A percentile compares a stretch with the other conserved stretches of the same genome.
Conservation (phyloP, 1,140 invertebrate genomes). For the Popillia japonica region DNA sequence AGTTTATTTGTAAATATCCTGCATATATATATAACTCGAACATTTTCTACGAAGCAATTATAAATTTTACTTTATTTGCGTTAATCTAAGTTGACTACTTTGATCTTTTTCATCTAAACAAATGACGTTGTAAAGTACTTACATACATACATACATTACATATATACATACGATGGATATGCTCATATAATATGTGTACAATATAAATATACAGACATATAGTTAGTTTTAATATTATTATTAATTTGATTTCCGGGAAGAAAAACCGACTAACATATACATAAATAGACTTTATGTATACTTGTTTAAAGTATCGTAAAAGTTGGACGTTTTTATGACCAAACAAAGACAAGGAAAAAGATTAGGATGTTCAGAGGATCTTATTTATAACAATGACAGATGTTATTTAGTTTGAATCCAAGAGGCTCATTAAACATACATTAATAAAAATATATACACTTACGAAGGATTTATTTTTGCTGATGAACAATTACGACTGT, state of each 20-base stretch:
- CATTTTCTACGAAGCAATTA: slow-evolving; percentile 15
- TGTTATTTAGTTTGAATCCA: no score
- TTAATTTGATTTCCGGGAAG: neutral
- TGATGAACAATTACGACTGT: no score
- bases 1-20: no score
- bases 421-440: neutral
- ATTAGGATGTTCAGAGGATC: neutral
- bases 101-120: slow-evolving; percentile 3
- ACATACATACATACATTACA: no score
- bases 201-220: no score
- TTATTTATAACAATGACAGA: no score
- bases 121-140: neutral
- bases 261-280: neutral
- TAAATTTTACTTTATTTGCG: slow-evolving; percentile 4
- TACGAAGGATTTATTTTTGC: no score
- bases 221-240: no score
- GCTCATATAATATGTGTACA: no score
- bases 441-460: neutral
- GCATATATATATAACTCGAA: no score
- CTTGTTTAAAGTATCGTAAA: neutral
- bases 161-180: no score
- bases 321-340: neutral
- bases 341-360: neutral
- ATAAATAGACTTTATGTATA: slow-evolving; percentile 1
- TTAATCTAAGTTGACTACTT: neutral